Evolutionary conservation across 2,888 invertebrate species (phyloP).

Genomic region (Danaus chrysippus): DNA sequence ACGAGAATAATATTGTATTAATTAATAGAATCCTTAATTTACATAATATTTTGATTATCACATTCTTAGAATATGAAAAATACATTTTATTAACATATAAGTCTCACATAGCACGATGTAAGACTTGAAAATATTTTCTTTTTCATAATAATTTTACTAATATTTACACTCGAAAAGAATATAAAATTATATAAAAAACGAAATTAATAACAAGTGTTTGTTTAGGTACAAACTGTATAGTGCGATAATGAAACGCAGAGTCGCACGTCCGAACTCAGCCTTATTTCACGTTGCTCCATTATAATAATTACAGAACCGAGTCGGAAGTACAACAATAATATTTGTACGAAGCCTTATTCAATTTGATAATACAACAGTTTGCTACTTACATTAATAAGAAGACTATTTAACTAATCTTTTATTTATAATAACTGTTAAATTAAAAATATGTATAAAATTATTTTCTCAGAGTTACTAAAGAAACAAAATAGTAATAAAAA

Average conservation of each 20-base stretch:
- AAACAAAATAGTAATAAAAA: no score
- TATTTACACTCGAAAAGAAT: neutral
- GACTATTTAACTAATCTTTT: neutral
- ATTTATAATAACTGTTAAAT: neutral
- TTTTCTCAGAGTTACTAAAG: no score
- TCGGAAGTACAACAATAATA: slow-evolving; percentile 16
- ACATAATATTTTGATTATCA: neutral
- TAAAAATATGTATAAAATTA: no score
- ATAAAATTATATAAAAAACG: neutral
- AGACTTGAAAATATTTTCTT: no score
- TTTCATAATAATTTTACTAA: neutral
- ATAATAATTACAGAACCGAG: slow-evolving; percentile 21
- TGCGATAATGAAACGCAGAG: neutral
- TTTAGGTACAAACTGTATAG: no score
- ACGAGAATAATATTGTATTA: slow-evolving; percentile 28
- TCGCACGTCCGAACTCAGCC: slow-evolving; percentile 7
- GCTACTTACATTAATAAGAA: slow-evolving; percentile 5
- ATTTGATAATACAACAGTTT: slow-evolving; percentile 16
- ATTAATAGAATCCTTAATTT: slow-evolving; percentile 8
- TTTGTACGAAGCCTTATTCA: slow-evolving; percentile 26
- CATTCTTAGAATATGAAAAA: neutral
- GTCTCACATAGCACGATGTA: no score
- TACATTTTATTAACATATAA: neutral
- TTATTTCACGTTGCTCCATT: slow-evolving; percentile 20
- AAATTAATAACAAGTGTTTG: neutral